These are phyloP conservation scores for Norana najaformis DNA, from an alignment of 2,888 invertebrate genomes.

Conservation along the genomic window DNA sequence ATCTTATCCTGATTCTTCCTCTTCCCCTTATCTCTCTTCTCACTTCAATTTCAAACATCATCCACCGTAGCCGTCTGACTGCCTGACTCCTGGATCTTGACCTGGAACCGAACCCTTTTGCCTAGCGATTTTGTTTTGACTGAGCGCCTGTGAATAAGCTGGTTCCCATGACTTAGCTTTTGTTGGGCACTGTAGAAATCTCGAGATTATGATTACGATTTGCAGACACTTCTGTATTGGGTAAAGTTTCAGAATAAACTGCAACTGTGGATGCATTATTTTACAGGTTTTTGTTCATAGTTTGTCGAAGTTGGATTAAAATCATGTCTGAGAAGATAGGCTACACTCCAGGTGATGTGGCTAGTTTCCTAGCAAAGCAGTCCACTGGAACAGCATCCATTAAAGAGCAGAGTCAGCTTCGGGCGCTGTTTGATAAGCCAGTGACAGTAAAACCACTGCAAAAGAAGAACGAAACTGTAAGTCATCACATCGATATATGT, in stretches of 20 bases:
- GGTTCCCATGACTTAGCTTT: too few relatives aligned
- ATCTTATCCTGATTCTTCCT: too few relatives aligned
- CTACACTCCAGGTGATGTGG: background rate
- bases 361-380: background rate
- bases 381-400: background rate
- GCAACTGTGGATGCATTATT: background rate
- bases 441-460: background rate
- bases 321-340: background rate
- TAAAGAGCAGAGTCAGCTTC: background rate
- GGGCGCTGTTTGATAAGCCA: background rate
- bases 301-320: background rate
- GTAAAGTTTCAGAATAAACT: background rate
- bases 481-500: background rate
- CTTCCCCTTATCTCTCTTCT: too few relatives aligned
- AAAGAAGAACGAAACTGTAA: background rate
- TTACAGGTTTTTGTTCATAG: background rate
- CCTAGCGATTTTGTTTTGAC: too few relatives aligned
- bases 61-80: too few relatives aligned
- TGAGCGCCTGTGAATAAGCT: too few relatives aligned
- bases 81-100: too few relatives aligned
- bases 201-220: too few relatives aligned
- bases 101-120: too few relatives aligned
- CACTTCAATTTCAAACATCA: too few relatives aligned
- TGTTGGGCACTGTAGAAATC: too few relatives aligned
- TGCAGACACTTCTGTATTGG: background rate